Conservation (phyloP, 1,140 invertebrate species). For the Calephelis virginiensis region DNA sequence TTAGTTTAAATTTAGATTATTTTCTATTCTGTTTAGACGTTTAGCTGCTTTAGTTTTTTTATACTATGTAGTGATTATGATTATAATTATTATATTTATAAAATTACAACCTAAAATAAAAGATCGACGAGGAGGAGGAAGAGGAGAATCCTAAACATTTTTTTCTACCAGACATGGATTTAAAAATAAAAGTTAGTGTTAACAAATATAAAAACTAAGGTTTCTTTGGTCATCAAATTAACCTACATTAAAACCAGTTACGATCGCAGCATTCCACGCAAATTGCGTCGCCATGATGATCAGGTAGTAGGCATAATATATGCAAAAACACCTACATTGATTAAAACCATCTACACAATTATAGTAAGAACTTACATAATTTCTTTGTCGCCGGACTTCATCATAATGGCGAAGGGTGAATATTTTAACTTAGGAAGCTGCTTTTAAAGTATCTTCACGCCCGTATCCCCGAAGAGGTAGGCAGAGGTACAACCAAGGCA, state of each 20-base stretch:
- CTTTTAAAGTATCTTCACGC: no score
- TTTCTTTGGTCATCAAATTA: background rate
- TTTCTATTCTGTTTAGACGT: no score
- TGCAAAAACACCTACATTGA: slow-evolving; percentile 5
- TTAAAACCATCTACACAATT: background rate
- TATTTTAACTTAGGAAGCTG: background rate
- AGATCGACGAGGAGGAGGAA: no score
- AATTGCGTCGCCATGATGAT: slow-evolving; percentile 14
- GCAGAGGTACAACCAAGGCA: no score
- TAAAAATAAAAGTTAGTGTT: background rate
- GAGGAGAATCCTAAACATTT: no score
- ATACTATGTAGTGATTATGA: no score
- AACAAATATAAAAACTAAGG: background rate
- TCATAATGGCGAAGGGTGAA: background rate
- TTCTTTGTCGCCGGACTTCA: background rate
- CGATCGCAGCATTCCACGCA: slow-evolving; percentile 18
- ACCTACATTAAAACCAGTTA: slow-evolving; percentile 16
- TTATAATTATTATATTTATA: no score
- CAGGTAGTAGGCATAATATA: background rate
- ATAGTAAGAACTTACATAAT: background rate
- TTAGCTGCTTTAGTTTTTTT: no score
- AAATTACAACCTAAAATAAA: no score
- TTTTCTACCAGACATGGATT: no score
- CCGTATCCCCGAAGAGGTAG: no score
- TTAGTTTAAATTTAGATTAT: no score